A percentile compares a stretch with the other conserved stretches of the same genome.
Evolutionary conservation across 2,888 invertebrate species (phyloP).

Genomic region (Thysanoteuthis rhombus): DNA sequence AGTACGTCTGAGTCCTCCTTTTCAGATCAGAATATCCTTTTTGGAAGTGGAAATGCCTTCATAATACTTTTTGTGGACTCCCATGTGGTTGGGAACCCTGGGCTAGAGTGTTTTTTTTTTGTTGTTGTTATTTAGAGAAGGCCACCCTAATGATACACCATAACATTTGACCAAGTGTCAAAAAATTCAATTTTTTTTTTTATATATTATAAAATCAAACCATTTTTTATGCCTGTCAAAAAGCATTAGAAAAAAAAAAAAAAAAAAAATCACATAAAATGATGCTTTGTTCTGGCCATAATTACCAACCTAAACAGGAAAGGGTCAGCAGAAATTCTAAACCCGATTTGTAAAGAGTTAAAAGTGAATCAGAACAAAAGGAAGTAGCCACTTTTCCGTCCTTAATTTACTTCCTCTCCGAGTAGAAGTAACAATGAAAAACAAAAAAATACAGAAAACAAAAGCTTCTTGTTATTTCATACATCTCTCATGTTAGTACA

Average conservation of each 20-base stretch:
- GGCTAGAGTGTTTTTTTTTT: too few species aligned
- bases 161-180: too few species aligned
- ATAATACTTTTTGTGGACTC: too few species aligned
- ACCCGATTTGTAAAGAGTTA: neutral
- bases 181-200: too few species aligned
- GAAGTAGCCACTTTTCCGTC: neutral
- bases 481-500: neutral
- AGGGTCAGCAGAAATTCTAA: neutral
- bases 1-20: too few species aligned
- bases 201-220: too few species aligned
- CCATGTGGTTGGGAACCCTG: too few species aligned
- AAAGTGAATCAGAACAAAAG: neutral
- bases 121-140: too few species aligned
- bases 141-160: too few species aligned
- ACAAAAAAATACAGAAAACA: neutral
- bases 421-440: neutral
- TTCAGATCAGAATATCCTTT: too few species aligned
- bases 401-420: neutral
- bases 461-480: neutral
- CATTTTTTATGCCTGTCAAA: too few species aligned
- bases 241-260: neutral
- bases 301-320: neutral
- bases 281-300: neutral
- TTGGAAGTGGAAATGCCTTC: too few species aligned
- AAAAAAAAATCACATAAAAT: neutral